These are phyloP conservation scores for Camelus dromedarius DNA, from an alignment of 2,113 vertebrate genomes.

Conservation along the genomic window DNA sequence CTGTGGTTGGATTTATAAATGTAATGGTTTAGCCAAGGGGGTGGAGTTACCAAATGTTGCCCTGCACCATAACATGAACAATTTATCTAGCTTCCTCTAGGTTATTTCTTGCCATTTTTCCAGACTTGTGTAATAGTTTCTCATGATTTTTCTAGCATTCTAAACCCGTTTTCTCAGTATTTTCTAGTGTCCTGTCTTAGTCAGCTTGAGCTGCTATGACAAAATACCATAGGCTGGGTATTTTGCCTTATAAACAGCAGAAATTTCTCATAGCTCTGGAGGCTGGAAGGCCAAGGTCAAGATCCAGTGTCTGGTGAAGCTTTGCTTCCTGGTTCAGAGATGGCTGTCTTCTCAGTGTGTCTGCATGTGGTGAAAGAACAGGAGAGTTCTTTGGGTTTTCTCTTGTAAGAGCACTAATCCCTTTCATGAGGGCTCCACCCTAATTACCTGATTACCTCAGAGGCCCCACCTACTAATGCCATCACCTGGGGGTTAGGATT, in stretches of 20 bases:
- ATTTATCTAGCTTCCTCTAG: slow-evolving; percentile 1
- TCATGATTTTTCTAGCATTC: background rate
- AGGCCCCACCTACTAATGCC: background rate
- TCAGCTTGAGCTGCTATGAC: background rate
- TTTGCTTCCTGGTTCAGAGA: background rate
- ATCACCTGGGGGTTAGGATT: background rate
- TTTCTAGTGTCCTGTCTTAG: background rate
- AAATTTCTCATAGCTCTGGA: background rate
- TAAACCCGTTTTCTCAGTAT: background rate
- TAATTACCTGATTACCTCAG: background rate
- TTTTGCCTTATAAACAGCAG: background rate
- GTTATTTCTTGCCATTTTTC: background rate
- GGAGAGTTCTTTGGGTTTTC: background rate
- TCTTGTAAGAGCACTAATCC: background rate
- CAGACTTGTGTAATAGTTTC: background rate
- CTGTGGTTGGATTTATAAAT: background rate
- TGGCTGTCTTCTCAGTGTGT: background rate
- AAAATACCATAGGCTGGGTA: background rate
- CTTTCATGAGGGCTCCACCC: background rate
- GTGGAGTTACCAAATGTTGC: background rate
- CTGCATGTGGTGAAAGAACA: background rate
- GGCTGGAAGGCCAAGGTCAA: background rate
- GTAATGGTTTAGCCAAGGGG: background rate
- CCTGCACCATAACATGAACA: background rate
- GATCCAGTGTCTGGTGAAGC: background rate